phyloP scores from a whole-genome alignment of 2,888 invertebrate species.

The Anodontia alba region DNA sequence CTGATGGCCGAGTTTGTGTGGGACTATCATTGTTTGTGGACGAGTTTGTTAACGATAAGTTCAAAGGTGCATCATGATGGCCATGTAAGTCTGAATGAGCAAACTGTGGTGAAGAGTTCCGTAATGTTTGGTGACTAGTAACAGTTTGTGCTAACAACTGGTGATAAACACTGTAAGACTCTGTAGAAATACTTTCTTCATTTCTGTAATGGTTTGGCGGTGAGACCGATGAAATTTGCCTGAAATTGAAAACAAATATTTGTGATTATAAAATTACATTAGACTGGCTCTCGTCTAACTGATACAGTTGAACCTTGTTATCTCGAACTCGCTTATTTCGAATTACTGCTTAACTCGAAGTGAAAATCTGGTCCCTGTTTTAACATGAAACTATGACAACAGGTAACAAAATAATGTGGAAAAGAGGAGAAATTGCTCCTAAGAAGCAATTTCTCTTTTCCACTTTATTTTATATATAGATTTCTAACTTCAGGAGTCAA shows the following conservation, averaged over 20 bases:
- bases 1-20: conserved; percentile 73
- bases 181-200: conserved; percentile 49
- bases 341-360: too few species aligned
- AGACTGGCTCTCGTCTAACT: too few species aligned
- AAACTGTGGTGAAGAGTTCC: conserved; percentile 48
- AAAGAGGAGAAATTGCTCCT: too few species aligned
- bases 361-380: too few species aligned
- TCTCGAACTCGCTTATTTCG: too few species aligned
- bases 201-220: conserved; percentile 62
- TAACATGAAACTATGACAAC: too few species aligned
- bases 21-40: conserved; percentile 50
- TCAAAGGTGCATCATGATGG: conserved; percentile 69
- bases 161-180: conserved; percentile 47
- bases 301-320: too few species aligned
- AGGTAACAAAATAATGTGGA: too few species aligned
- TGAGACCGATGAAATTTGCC: conserved; percentile 38
- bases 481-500: too few species aligned
- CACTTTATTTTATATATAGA: too few species aligned
- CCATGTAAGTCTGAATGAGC: conserved; percentile 41
- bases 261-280: too few species aligned
- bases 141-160: conserved; percentile 35
- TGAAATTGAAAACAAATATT: conserved; percentile 42
- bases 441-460: too few species aligned
- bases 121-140: conserved; percentile 41
- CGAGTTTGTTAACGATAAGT: conserved; percentile 70